phyloP scores from a whole-genome alignment of 2,113 vertebrate genomes.

The Poicephalus gulielmi region DNA sequence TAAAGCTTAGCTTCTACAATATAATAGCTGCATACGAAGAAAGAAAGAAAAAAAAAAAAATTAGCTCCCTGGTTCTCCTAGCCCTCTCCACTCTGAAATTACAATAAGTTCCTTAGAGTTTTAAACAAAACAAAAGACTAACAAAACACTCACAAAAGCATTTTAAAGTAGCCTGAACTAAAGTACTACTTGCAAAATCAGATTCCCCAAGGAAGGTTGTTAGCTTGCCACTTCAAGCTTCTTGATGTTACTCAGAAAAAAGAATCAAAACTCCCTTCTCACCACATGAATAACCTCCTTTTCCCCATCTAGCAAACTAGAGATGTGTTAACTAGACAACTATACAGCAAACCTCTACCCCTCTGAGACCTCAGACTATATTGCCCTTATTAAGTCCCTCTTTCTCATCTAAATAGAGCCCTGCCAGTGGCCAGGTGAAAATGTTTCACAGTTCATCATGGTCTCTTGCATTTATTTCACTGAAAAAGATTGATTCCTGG shows the following conservation, averaged over 20 bases:
- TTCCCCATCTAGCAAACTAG: accelerated
- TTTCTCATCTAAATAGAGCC: background rate
- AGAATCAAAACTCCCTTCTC: background rate
- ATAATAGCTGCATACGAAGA: background rate
- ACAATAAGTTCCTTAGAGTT: background rate
- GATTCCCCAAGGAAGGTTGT: background rate
- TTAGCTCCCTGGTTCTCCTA: background rate
- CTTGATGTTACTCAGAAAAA: background rate
- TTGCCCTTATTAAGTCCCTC: accelerated
- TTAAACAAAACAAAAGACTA: background rate
- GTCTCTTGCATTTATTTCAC: background rate
- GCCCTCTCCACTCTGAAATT: background rate
- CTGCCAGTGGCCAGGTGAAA: background rate
- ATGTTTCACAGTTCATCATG: background rate
- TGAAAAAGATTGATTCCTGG: background rate
- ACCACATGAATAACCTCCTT: too few relatives aligned
- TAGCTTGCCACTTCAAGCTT: background rate
- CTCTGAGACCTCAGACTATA: accelerated
- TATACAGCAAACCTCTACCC: accelerated
- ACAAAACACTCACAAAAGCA: background rate
- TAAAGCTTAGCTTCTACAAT: background rate
- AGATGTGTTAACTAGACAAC: background rate
- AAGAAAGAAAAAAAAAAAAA: background rate
- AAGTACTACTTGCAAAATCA: background rate
- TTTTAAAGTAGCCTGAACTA: background rate